A percentile compares a stretch with the other conserved stretches of the same genome.
These are phyloP conservation scores for Regulus satrapa DNA, from an alignment of 2,113 vertebrate species.

Conservation along the genomic window DNA sequence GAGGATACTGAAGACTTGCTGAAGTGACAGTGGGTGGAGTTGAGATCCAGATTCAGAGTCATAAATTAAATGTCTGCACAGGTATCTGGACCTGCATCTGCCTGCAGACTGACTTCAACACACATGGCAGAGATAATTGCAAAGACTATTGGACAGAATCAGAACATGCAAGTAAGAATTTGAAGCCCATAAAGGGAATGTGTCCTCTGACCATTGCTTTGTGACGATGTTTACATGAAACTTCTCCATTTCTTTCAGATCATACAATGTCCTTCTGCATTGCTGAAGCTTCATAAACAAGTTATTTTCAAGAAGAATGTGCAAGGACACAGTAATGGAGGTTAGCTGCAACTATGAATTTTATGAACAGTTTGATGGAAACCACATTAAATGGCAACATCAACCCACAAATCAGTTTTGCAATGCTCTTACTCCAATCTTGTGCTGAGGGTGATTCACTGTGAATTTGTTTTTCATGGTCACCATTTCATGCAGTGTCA, in stretches of 20 bases:
- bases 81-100: not conserved
- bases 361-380: constrained; percentile 54
- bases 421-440: not conserved
- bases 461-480: constrained; percentile 30
- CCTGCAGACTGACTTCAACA: not conserved
- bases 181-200: not conserved
- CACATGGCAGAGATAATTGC: not conserved
- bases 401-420: constrained; percentile 44
- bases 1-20: not conserved
- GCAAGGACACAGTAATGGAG: constrained; percentile 41
- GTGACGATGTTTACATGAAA: not conserved
- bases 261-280: not conserved
- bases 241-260: not conserved
- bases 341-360: constrained; percentile 47
- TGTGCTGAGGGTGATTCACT: not conserved
- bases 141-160: not conserved
- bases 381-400: constrained; percentile 41
- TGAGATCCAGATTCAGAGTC: not conserved
- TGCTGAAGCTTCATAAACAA: constrained; percentile 32
- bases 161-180: fast-evolving
- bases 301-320: constrained; percentile 50
- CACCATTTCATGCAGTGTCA: not conserved
- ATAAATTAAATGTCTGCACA: not conserved
- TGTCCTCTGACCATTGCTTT: not conserved
- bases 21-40: not conserved